phyloP scores from a whole-genome alignment of 92 coral and sea anemone genomes.

The Zoanthus solanderi region DNA sequence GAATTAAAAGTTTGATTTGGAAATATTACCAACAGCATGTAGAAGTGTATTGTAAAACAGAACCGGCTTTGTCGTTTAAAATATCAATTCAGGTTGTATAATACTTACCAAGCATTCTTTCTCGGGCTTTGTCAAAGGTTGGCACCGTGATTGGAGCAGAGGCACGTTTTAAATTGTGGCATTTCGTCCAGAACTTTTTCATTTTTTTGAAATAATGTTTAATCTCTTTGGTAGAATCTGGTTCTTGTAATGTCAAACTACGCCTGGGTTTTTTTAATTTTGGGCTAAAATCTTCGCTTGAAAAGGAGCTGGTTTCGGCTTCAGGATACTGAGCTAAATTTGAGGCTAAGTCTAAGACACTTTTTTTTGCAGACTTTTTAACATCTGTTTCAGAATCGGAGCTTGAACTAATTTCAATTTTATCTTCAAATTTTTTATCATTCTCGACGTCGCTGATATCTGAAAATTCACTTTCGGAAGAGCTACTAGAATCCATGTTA shows the following conservation, averaged over 20 bases:
- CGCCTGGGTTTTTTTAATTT: too few species aligned
- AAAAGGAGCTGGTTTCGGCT: too few species aligned
- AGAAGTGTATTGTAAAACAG: conserved; percentile 16
- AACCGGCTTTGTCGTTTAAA: conserved; percentile 22
- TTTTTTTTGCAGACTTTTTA: too few species aligned
- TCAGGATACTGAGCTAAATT: too few species aligned
- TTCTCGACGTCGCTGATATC: not conserved
- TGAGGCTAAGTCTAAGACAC: too few species aligned
- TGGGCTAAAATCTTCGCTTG: too few species aligned
- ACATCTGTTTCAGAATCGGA: not conserved
- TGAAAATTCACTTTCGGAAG: conserved; percentile 12
- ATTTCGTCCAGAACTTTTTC: conserved; percentile 16
- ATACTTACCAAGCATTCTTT: conserved; percentile 15
- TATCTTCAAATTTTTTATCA: not conserved
- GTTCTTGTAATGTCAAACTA: not conserved
- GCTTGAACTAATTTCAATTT: not conserved
- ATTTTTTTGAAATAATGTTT: conserved; percentile 7
- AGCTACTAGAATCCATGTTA: conserved; percentile 1
- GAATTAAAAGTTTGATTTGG: conserved; percentile 18
- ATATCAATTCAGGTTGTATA: conserved; percentile 13
- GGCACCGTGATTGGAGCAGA: conserved; percentile 12
- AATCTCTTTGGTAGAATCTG: not conserved
- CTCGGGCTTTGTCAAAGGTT: conserved; percentile 19
- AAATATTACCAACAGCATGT: conserved; percentile 19
- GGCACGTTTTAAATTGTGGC: conserved; percentile 23